Evolutionary conservation across 2,113 vertebrate species (phyloP).

Genomic region (Calidris pygmaea): DNA sequence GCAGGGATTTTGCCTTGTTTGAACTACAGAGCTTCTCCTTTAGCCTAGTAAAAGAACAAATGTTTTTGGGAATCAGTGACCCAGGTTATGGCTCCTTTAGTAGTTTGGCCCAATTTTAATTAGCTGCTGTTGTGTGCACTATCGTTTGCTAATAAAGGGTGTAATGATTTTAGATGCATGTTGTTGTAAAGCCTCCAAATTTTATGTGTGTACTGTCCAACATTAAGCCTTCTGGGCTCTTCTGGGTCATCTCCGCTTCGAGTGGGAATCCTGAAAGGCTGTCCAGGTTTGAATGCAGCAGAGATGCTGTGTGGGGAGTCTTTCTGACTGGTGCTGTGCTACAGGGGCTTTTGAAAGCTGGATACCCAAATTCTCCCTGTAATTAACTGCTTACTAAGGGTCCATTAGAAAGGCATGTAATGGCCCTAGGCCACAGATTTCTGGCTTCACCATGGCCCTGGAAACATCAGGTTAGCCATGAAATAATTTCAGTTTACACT

Average conservation of each 20-base stretch:
- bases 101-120: slow-evolving; percentile 54
- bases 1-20: not conserved
- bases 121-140: slow-evolving; percentile 43
- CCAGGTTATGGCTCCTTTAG: slow-evolving; percentile 41
- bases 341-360: slow-evolving; percentile 6
- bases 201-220: not conserved
- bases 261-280: slow-evolving; percentile 13
- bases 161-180: slow-evolving; percentile 32
- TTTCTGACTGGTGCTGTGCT: not conserved
- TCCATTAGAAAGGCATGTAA: slow-evolving; percentile 50
- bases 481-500: slow-evolving; percentile 48
- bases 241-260: slow-evolving; percentile 61
- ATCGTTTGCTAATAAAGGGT: slow-evolving; percentile 49
- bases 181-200: slow-evolving; percentile 15
- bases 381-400: slow-evolving; percentile 55
- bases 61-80: slow-evolving; percentile 44
- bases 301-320: not conserved
- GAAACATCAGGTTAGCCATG: slow-evolving; percentile 50
- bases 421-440: slow-evolving; percentile 38
- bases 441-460: slow-evolving; percentile 41
- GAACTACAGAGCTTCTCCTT: not conserved
- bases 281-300: slow-evolving; percentile 11
- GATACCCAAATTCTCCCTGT: slow-evolving; percentile 53
- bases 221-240: slow-evolving; percentile 23
- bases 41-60: not conserved